Base-by-base conservation (phyloP, 2,888 invertebrate species). In the Gerosis bhagava region DNA sequence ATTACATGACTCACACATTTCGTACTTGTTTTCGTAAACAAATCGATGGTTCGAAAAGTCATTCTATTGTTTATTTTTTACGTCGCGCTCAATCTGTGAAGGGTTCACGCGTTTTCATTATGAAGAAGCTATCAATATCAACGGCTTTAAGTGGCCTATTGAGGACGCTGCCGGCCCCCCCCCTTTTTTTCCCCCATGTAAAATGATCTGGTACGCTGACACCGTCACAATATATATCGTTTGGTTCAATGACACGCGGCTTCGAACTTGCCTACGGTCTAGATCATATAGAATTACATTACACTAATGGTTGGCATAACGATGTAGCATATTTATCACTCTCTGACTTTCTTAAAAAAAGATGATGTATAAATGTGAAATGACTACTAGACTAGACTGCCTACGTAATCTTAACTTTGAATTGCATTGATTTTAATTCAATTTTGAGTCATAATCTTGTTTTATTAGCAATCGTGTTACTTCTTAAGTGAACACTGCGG, bases 121-220 rank as follows among this genome's bases (percentile, higher is more conserved):
- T 53, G 54, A 46, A 49, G 51, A 55, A 59, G 56, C 60, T 63
- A 70, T 67, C 67, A 66, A 70, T 62, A 55, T 53, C 44, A 29
- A n/a, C n/a, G n/a, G 48, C 47, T 49, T 54, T 56, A 67, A 73
- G 67, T 68, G 65, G 59, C 57, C 57, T 49, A 63, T 62, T 62
- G 62, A 62, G 61, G 60, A 55, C n/a, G n/a, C n/a, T n/a, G n/a
- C n/a, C 54, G 52, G 28, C 49, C 53, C 57, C 63, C 59, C 57
- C 59, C 53, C 41, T 60, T 55, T 62, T 35, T 60, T 70, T 68
- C 70, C 68, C 71, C 72, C 71, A 68, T 67, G 69, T 70, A 65
- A 70, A 66, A 60, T 59, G 66, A 70, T 44, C 43, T 44, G 43
- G 34, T 21, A 19, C 21, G 35, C 43, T 16, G n/a, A 44, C 15